Evolutionary conservation across 1,140 invertebrate genomes (phyloP).

Genomic region (Zaprionus davidi): DNA sequence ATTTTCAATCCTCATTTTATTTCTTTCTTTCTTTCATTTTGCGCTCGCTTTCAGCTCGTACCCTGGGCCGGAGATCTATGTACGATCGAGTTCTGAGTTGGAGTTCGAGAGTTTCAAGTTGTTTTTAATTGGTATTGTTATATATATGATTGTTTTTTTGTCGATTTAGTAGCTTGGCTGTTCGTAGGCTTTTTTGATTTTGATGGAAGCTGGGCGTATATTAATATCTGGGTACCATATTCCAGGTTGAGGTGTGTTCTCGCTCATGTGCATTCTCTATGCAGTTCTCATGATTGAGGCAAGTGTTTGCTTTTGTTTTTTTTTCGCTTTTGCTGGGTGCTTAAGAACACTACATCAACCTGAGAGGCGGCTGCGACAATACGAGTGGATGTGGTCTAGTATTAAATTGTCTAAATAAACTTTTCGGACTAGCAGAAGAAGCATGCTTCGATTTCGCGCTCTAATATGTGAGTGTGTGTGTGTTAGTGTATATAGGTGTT

Average conservation of each 20-base stretch:
- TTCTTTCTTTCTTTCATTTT: slow-evolving; percentile 33
- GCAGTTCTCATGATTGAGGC: slow-evolving; percentile 31
- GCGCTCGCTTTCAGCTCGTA: slow-evolving; percentile 59
- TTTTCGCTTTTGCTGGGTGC: slow-evolving; percentile 36
- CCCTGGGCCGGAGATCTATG: slow-evolving; percentile 50
- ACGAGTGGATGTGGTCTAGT: slow-evolving; percentile 44
- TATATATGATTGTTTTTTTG: slow-evolving; percentile 7
- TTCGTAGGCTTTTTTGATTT: slow-evolving; percentile 57
- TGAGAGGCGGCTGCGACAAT: slow-evolving; percentile 61
- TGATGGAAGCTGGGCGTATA: slow-evolving; percentile 83
- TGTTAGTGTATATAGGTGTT: slow-evolving; percentile 1
- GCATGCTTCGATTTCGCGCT: slow-evolving; percentile 67
- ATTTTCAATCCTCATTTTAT: slow-evolving; percentile 21
- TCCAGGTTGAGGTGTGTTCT: slow-evolving; percentile 75
- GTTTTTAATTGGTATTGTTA: slow-evolving; percentile 11
- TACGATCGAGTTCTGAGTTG: slow-evolving; percentile 38
- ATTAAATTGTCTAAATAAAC: slow-evolving; percentile 28
- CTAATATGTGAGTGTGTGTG: slow-evolving; percentile 17
- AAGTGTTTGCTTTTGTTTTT: slow-evolving; percentile 23
- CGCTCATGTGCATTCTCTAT: slow-evolving; percentile 56
- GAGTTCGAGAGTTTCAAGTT: slow-evolving; percentile 14
- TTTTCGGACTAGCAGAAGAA: slow-evolving; percentile 11
- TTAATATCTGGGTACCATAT: slow-evolving; percentile 83
- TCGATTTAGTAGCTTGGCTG: slow-evolving; percentile 41
- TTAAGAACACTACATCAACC: slow-evolving; percentile 72